Conservation (phyloP, 1,140 invertebrate species). For the Drosophila oshimai region DNA sequence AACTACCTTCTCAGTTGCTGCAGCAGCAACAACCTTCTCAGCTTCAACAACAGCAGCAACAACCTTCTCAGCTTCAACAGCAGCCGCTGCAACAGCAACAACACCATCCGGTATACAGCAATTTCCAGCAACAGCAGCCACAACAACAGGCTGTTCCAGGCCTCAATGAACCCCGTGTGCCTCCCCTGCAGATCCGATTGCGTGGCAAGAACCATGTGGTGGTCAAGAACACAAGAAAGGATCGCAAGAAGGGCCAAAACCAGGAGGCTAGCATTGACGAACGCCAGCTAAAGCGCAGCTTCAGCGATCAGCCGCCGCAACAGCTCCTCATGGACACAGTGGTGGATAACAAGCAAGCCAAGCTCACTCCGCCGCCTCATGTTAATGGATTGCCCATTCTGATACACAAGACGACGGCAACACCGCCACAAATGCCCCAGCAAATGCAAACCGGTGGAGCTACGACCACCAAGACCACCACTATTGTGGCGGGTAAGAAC, state of each 20-base stretch:
- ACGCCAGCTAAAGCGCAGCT: slow-evolving; percentile 51
- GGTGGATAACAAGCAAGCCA: slow-evolving; percentile 49
- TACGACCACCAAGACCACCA: slow-evolving; percentile 55
- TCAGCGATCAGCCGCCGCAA: slow-evolving; percentile 47
- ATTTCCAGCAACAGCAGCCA: slow-evolving; percentile 44
- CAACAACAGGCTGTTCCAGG: slow-evolving; percentile 62
- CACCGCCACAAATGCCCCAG: slow-evolving; percentile 7
- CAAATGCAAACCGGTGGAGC: slow-evolving; percentile 17
- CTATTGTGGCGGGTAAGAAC: slow-evolving; percentile 73
- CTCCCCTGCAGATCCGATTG: slow-evolving; percentile 94
- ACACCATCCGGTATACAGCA: slow-evolving; percentile 47
- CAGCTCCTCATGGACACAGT: slow-evolving; percentile 27
- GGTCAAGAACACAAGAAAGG: slow-evolving; percentile 91
- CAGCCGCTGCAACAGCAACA: slow-evolving; percentile 31
- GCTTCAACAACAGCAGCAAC: slow-evolving; percentile 22
- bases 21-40: slow-evolving; percentile 8
- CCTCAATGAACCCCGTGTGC: slow-evolving; percentile 90
- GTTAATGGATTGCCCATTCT: slow-evolving; percentile 61
- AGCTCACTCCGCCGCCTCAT: slow-evolving; percentile 42
- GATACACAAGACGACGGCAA: slow-evolving; percentile 48
- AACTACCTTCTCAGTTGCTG: not conserved
- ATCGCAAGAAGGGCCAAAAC: slow-evolving; percentile 85
- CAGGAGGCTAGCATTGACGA: slow-evolving; percentile 27
- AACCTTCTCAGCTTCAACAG: slow-evolving; percentile 3
- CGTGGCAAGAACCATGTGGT: slow-evolving; percentile 93